Evolutionary conservation across 1,140 invertebrate species (phyloP).

Genomic region (Drosophila varians): DNA sequence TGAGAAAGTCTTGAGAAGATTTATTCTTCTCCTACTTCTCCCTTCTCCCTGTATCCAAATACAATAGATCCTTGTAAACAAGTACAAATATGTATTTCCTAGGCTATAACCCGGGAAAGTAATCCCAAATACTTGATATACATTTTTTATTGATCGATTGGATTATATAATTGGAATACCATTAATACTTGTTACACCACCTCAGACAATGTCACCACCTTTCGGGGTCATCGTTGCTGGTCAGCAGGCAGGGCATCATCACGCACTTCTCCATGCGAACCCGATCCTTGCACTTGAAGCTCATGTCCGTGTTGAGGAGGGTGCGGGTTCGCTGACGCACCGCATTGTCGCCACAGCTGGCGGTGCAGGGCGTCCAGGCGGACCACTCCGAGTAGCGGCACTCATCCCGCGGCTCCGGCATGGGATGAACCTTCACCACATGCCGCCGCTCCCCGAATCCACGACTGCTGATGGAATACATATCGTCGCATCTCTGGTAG

Average conservation of each 20-base stretch:
- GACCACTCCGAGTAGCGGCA: conserved; percentile 87
- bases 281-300: conserved; percentile 78
- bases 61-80: no score
- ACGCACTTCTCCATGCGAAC: conserved; percentile 79
- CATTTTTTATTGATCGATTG: neutral
- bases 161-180: conserved; percentile 30
- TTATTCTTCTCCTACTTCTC: no score
- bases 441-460: conserved; percentile 50
- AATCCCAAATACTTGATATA: conserved; percentile 7
- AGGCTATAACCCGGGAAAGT: no score
- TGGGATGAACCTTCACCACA: conserved; percentile 21
- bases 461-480: conserved; percentile 66
- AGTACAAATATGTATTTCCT: no score
- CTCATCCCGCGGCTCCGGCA: conserved; percentile 71
- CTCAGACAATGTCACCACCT: conserved; percentile 44
- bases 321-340: conserved; percentile 74
- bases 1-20: no score
- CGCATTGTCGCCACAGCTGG: conserved; percentile 85
- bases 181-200: conserved; percentile 25
- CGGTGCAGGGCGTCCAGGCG: conserved; percentile 87
- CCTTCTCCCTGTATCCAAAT: no score
- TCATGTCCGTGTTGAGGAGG: conserved; percentile 74
- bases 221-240: conserved; percentile 66
- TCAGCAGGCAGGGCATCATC: conserved; percentile 76
- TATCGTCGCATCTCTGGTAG: conserved; percentile 80